Conservation (phyloP, 2,797 vertebrate genomes). For the Sebastes paucispinis region DNA sequence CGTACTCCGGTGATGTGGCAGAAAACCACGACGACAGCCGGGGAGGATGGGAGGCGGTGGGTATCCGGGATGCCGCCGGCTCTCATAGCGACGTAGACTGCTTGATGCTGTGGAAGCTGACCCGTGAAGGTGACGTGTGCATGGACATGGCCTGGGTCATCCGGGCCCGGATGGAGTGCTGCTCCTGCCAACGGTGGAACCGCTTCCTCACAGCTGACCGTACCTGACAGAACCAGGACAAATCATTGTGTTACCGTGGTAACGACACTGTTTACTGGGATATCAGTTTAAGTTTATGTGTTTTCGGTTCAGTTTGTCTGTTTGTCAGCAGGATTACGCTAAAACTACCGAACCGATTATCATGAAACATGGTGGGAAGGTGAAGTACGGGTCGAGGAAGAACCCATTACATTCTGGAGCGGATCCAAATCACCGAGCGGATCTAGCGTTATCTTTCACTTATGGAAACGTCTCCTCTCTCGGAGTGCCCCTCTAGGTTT, state of each 20-base stretch:
- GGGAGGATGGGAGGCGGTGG: neutral
- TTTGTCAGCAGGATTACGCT: neutral
- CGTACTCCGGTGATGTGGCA: slow-evolving; percentile 50
- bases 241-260: neutral
- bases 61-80: slow-evolving; percentile 14
- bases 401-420: too few relatives aligned
- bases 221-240: slow-evolving; percentile 77
- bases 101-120: slow-evolving; percentile 89
- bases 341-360: neutral
- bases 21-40: slow-evolving; percentile 43
- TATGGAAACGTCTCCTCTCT: neutral
- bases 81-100: slow-evolving; percentile 90
- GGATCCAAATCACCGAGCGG: neutral
- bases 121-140: slow-evolving; percentile 91
- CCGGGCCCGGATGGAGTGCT: slow-evolving; percentile 89
- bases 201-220: slow-evolving; percentile 91
- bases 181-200: slow-evolving; percentile 96
- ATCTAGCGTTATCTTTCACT: neutral
- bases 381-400: too few relatives aligned
- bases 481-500: neutral
- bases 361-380: neutral
- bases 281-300: neutral
- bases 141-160: slow-evolving; percentile 95
- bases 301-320: neutral
- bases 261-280: neutral